Base-by-base conservation (phyloP, 1,140 invertebrate species). In the Diploscapter pachys region DNA sequence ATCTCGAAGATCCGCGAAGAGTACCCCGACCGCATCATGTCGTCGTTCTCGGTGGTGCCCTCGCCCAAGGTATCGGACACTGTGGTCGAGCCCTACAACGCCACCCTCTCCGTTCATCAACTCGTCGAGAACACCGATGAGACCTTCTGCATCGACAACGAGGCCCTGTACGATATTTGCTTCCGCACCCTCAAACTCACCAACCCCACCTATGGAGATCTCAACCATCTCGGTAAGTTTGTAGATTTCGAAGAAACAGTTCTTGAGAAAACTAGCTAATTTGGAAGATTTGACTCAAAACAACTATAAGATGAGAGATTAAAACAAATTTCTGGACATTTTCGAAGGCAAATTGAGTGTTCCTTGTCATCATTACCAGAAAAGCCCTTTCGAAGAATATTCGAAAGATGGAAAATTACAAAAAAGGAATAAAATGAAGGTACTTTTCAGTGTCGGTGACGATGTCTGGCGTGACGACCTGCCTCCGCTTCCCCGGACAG, bases 21-120 rank as follows among this genome's bases (percentile, higher is more conserved):
- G 80, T 89, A 88, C 80, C 88, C 93, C 5, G 93, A 95, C 88
- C 90, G 93, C 85, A 95, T 95, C 75, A 93, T 94, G 90, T 91
- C 91, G 85, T 92, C 93, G 48, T 95, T 93, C 86, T 93, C 92
- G 3, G 92, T 95, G 66, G 91, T 95, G 63, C 93, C 93, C 54
- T 94, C 93, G 48, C 92, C 93, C 4, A 93, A 93, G 87, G 90
- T 91, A 0, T 91, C 91, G 0, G 91, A 92, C 80, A 91, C 90
- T 0, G 91, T 92, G 2, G 91, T 92, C 1, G 91, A 92, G 80
- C 91, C 91, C 0, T 92, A 92, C 87, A 92, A 92, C 82, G 90
- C 90, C 3, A 91, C 90, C 0, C 87, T 92, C n/a, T 90, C 90
- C 4, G 88, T 92, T 56, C 90, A 91, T 72, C 90, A 91, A 77